phyloP scores from a whole-genome alignment of 2,797 vertebrate species.

The Pipistrellus kuhlii region DNA sequence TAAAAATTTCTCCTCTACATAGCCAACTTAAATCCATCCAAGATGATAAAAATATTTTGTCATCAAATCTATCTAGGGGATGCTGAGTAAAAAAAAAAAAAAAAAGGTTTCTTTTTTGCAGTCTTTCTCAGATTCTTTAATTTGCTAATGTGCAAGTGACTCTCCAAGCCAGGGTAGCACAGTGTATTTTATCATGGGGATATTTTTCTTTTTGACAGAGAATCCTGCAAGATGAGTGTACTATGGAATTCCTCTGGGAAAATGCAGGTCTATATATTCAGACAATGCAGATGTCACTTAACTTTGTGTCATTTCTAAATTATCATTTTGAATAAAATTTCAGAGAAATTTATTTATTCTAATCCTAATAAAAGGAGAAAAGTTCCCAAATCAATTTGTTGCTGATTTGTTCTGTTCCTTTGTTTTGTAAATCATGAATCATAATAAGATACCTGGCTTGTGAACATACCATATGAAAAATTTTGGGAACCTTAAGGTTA shows the following conservation, averaged over 20 bases:
- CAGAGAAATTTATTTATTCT: not conserved
- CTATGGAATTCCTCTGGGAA: not conserved
- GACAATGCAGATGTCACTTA: not conserved
- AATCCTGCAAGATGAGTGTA: not conserved
- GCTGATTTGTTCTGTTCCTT: not conserved
- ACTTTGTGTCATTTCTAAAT: not conserved
- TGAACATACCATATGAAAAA: not conserved
- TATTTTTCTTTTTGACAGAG: not conserved
- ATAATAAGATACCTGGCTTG: conserved; percentile 27
- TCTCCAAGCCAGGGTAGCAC: not conserved
- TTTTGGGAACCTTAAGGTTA: too few relatives aligned
- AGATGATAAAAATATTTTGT: not conserved
- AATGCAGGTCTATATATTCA: not conserved
- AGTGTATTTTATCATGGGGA: not conserved
- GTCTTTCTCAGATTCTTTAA: conserved; percentile 18
- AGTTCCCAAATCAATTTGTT: not conserved
- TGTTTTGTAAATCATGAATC: not conserved
- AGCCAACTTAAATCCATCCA: not conserved
- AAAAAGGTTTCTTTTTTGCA: not conserved
- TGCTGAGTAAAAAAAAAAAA: not conserved
- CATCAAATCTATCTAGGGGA: conserved; percentile 8
- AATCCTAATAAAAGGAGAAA: not conserved
- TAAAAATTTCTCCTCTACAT: not conserved
- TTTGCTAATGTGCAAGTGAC: not conserved
- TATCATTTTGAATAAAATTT: not conserved